Evolutionary conservation across 2,113 vertebrate genomes (phyloP).

Genomic region (Istiophorus platypterus): DNA sequence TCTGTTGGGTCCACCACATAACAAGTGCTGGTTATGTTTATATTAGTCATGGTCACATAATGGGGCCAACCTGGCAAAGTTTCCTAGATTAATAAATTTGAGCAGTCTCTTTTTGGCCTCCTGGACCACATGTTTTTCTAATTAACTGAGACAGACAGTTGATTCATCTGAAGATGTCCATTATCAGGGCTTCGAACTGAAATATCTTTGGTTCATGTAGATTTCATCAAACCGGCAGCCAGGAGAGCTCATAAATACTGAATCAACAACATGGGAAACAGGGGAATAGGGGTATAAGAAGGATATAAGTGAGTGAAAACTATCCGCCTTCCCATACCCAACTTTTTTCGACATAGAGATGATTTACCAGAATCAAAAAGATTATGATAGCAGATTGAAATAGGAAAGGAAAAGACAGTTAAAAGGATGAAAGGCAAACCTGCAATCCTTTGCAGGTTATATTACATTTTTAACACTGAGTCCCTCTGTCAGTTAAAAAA

Average conservation of each 20-base stretch:
- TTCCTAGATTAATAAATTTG: neutral
- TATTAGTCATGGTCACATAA: constrained; percentile 44
- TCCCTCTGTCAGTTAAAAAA: constrained; percentile 35
- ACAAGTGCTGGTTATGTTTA: constrained; percentile 23
- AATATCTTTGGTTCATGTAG: constrained; percentile 4
- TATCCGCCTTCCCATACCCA: neutral
- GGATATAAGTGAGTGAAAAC: neutral
- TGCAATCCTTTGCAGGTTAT: constrained; percentile 25
- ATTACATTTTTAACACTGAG: constrained; percentile 15
- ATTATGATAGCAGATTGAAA: neutral
- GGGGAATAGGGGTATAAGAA: neutral
- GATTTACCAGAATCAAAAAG: neutral
- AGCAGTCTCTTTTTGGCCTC: neutral
- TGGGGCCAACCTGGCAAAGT: constrained; percentile 1
- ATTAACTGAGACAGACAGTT: constrained; percentile 8
- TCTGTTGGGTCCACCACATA: constrained; percentile 29
- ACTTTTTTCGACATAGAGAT: neutral
- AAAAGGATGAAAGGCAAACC: constrained; percentile 2
- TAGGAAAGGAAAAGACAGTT: neutral
- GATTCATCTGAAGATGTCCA: neutral
- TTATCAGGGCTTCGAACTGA: neutral
- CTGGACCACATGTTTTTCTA: neutral
- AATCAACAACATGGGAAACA: neutral
- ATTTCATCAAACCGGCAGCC: constrained; percentile 9
- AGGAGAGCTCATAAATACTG: constrained; percentile 17